Evolutionary conservation across 2,113 vertebrate genomes (phyloP), one percentile per base, ranked within the genome.

Genomic region (Suncus etruscus): DNA sequence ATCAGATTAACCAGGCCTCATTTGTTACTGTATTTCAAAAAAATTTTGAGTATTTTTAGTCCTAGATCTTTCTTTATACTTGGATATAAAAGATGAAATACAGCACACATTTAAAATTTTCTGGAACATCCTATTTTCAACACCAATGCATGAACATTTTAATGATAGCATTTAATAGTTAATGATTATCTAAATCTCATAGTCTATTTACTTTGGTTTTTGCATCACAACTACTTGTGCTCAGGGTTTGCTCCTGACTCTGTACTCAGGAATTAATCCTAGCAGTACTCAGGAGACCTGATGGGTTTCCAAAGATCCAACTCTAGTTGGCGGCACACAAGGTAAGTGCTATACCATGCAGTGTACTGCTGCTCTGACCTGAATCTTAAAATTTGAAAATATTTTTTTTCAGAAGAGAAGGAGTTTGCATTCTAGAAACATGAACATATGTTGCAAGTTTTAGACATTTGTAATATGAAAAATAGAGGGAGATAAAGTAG

Each of bases 151-250:
- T 72, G 79, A 70, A 90, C 65, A 84, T 80, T 68, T 76, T 90
- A 91, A 83, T 65, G 20, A 76, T 83, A 72, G 73, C 91, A 22
- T 83, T 74, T 24, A 66, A 18, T 61, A 65, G 75, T 86, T 11
- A 61, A 50, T 82, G 63, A 29, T 74, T 84, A 75, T 89, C 69
- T 87, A 61, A 89, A 74, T 78, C 29, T 75, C 0, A 72, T 63
- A 69, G 51, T 4, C n/a, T 72, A 16, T 61, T 54, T 54, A 16
- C 18, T 39, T 39, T 39, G 39, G 39, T 39, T 54, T 54, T 61
- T 61, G 18, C 6, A 3, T 20, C 58, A 61, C 6, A 4, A 16
- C 58, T 61, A 20, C 16, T 61, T 16, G 58, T 61, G 22, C 58
- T 61, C 6, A 54, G 58, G 3, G 18, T 5, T 61, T 61, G 22